Evolutionary conservation across 1,140 invertebrate genomes (phyloP).

Genomic region (Drosophila grimshawi): DNA sequence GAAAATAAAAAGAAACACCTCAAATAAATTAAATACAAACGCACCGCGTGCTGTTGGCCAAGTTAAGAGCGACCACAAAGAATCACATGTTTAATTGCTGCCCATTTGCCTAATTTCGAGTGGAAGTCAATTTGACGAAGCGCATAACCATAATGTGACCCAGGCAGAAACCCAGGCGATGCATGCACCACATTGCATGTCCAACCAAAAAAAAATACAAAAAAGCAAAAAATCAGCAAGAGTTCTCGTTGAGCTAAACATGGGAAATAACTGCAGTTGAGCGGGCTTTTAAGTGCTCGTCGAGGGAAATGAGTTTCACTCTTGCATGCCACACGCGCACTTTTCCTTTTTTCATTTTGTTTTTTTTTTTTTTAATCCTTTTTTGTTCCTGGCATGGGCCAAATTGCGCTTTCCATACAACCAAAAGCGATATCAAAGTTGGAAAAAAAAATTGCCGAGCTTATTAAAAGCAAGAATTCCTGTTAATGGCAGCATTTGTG

Average conservation of each 20-base stretch:
- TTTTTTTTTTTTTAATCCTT: background rate
- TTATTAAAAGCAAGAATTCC: conserved; percentile 10
- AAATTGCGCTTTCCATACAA: conserved; percentile 19
- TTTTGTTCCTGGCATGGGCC: background rate
- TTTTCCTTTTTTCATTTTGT: conserved; percentile 4
- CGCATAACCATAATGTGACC: conserved; percentile 5
- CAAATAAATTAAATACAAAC: conserved; percentile 34
- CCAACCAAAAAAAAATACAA: conserved; percentile 39
- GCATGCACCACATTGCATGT: conserved; percentile 33
- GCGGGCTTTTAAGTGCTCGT: conserved; percentile 68
- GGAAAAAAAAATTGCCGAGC: conserved; percentile 1
- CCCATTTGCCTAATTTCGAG: conserved; percentile 63
- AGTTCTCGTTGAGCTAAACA: conserved; percentile 50
- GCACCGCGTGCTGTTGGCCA: conserved; percentile 12
- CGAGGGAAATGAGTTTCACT: conserved; percentile 47
- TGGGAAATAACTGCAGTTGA: conserved; percentile 72
- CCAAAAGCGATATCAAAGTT: conserved; percentile 12
- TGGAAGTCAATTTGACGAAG: conserved; percentile 50
- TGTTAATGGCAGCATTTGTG: conserved; percentile 19
- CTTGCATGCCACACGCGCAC: conserved; percentile 72
- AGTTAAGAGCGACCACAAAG: conserved; percentile 8
- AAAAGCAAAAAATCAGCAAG: conserved; percentile 8
- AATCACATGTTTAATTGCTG: conserved; percentile 58
- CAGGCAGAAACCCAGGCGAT: background rate
- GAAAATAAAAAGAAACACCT: conserved; percentile 10